These are phyloP conservation scores for Spisula subtruncata DNA, from an alignment of 2,888 invertebrate genomes.

Conservation along the genomic window DNA sequence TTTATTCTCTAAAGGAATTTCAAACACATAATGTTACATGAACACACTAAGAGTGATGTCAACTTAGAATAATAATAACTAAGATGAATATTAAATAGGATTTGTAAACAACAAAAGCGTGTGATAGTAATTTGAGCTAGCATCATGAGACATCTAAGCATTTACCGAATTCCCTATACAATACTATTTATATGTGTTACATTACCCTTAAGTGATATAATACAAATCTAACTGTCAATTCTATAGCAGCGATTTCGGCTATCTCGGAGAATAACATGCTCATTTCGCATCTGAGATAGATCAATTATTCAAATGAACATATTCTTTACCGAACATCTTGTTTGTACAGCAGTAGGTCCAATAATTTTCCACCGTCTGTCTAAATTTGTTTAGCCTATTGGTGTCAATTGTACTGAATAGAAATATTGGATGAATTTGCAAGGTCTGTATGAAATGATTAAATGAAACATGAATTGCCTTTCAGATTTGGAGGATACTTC, in stretches of 20 bases:
- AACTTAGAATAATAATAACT: no score
- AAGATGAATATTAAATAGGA: no score
- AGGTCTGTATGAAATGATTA: not conserved
- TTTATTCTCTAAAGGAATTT: no score
- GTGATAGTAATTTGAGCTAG: no score
- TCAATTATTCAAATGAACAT: constrained; percentile 19
- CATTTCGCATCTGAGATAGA: not conserved
- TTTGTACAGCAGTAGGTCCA: not conserved
- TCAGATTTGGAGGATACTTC: not conserved
- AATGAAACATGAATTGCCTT: constrained; percentile 3
- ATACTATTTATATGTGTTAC: not conserved
- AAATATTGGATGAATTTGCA: not conserved
- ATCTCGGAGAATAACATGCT: not conserved
- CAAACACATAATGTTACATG: no score
- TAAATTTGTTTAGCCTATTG: constrained; percentile 6
- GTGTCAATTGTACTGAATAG: not conserved
- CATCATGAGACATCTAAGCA: no score
- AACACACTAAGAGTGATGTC: no score
- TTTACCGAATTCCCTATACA: no score
- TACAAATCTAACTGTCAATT: not conserved
- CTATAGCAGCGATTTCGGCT: not conserved
- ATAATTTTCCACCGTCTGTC: constrained; percentile 22
- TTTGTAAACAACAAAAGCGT: no score
- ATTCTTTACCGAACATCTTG: not conserved
- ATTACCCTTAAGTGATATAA: not conserved